Conservation (phyloP, 1,140 invertebrate genomes). For the Nomia melanderi region DNA sequence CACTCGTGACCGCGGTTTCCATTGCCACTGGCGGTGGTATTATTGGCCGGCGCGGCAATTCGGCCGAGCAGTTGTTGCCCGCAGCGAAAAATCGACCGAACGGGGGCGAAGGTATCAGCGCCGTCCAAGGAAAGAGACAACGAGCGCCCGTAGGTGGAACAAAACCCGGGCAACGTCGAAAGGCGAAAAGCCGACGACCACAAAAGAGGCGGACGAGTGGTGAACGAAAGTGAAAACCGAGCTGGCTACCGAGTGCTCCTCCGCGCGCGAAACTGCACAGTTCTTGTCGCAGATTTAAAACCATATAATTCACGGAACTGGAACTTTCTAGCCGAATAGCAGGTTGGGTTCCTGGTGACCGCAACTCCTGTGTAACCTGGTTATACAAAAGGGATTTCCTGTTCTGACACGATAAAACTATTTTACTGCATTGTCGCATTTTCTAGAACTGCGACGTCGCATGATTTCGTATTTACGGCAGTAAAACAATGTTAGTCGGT, state of each 20-base stretch:
- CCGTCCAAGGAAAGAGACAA: neutral
- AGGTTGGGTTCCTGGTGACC: neutral
- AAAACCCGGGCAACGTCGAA: neutral
- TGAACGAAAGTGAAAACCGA: constrained; percentile 17
- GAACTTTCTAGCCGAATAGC: neutral
- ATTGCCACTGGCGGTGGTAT: constrained; percentile 18
- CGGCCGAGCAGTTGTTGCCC: neutral
- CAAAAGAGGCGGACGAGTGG: neutral
- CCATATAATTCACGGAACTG: neutral
- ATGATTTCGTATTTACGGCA: too few relatives aligned
- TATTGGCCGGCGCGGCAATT: neutral
- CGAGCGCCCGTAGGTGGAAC: too few relatives aligned
- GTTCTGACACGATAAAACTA: too few relatives aligned
- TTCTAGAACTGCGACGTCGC: too few relatives aligned
- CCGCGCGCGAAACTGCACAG: neutral
- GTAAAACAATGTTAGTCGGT: too few relatives aligned
- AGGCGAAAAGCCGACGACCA: neutral
- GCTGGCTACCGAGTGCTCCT: neutral
- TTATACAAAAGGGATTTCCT: too few relatives aligned
- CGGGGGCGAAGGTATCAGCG: neutral
- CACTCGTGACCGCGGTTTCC: neutral
- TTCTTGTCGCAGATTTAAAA: neutral
- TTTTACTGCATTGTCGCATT: too few relatives aligned
- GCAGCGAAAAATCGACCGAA: constrained; percentile 5
- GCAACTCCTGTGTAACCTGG: too few relatives aligned